These are phyloP conservation scores for Metopia argyrocephala DNA, from an alignment of 2,888 invertebrate genomes.

Conservation along the genomic window DNA sequence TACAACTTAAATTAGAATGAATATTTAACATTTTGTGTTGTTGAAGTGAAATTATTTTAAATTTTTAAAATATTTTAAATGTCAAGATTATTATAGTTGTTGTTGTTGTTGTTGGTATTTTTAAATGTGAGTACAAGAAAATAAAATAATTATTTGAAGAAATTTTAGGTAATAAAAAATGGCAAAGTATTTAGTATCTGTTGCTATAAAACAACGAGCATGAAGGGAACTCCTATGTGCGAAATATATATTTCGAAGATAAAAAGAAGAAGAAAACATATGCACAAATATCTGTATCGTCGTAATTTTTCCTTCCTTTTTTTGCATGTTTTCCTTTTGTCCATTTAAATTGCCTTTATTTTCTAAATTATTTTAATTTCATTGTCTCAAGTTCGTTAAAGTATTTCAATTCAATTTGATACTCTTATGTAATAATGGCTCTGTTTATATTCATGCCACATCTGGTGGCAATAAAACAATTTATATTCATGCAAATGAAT, in stretches of 20 bases:
- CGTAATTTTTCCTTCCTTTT: too few species aligned
- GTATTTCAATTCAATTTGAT: neutral
- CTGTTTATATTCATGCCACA: neutral
- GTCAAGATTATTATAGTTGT: neutral
- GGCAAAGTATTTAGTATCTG: too few species aligned
- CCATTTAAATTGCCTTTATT: neutral
- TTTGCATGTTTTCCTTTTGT: too few species aligned
- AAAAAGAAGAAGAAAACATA: too few species aligned
- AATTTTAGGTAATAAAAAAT: too few species aligned
- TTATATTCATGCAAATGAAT: neutral
- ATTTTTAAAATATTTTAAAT: neutral
- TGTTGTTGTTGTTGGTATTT: too few species aligned
- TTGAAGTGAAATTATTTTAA: neutral
- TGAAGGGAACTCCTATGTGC: too few species aligned
- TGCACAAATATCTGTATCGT: too few species aligned
- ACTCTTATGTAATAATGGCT: neutral
- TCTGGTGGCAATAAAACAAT: neutral
- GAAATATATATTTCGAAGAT: too few species aligned
- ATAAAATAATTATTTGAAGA: too few species aligned
- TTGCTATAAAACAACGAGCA: too few species aligned
- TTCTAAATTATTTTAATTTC: neutral
- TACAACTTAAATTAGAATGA: neutral
- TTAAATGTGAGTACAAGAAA: too few species aligned
- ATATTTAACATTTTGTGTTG: neutral
- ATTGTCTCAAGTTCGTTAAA: neutral